Evolutionary conservation across 2,797 vertebrate genomes (phyloP).

Genomic region (Chrysocyon brachyurus): DNA sequence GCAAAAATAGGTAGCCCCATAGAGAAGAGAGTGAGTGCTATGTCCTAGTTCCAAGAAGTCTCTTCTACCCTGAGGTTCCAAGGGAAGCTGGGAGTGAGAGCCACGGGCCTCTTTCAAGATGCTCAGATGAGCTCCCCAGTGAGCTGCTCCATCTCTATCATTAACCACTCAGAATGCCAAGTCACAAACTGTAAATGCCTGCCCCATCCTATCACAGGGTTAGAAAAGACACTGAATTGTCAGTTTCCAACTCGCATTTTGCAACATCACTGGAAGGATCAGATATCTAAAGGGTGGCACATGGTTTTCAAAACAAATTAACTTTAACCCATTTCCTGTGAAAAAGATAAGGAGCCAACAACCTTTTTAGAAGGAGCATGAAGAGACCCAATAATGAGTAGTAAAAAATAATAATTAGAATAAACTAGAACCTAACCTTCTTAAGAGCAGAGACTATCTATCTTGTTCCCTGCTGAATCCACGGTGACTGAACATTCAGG

Average conservation of each 20-base stretch:
- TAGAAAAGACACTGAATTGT: not conserved
- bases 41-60: not conserved
- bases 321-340: constrained; percentile 39
- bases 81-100: not conserved
- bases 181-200: not conserved
- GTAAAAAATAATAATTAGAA: not conserved
- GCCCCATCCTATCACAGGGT: not conserved
- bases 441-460: not conserved
- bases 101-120: not conserved
- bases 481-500: not conserved
- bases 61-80: not conserved
- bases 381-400: not conserved
- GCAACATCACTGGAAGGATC: not conserved
- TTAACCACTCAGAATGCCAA: constrained; percentile 15
- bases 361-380: not conserved
- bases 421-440: constrained; percentile 19
- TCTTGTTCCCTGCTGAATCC: constrained; percentile 10
- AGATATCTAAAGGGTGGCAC: not conserved
- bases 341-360: constrained; percentile 26
- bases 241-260: not conserved
- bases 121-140: not conserved
- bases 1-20: not conserved
- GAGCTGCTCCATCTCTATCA: not conserved
- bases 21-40: not conserved
- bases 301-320: constrained; percentile 27